phyloP scores from a whole-genome alignment of 2,888 invertebrate genomes.

The Junonia oenone region DNA sequence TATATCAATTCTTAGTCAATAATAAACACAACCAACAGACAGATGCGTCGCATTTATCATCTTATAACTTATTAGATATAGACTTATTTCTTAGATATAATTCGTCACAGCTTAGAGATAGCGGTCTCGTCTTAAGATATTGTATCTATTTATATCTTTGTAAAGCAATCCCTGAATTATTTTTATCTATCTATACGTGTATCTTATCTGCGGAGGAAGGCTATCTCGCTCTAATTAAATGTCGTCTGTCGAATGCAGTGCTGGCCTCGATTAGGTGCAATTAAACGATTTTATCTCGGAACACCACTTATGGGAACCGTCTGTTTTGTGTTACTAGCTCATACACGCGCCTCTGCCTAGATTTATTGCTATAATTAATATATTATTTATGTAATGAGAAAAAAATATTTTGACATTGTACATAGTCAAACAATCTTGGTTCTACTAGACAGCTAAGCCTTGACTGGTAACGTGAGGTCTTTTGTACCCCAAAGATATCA shows the following conservation, averaged over 20 bases:
- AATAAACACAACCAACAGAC: too few relatives aligned
- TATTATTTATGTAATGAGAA: too few relatives aligned
- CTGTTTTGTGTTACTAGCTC: not conserved
- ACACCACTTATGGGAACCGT: not conserved
- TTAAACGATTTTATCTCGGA: not conserved
- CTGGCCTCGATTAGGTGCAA: not conserved
- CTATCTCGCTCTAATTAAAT: conserved; percentile 9
- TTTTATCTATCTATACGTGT: not conserved
- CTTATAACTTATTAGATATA: too few relatives aligned
- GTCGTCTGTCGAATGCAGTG: not conserved
- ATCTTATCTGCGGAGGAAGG: not conserved
- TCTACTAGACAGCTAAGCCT: too few relatives aligned
- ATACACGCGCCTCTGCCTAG: not conserved
- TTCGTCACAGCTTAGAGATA: not conserved
- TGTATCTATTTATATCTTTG: not conserved
- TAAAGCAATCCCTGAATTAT: not conserved
- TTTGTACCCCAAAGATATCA: too few relatives aligned
- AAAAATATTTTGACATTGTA: too few relatives aligned
- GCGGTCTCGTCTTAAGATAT: not conserved
- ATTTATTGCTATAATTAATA: not conserved
- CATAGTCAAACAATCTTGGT: too few relatives aligned
- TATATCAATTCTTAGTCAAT: too few relatives aligned
- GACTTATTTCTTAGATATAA: too few relatives aligned
- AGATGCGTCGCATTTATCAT: too few relatives aligned
- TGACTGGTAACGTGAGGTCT: too few relatives aligned